Evolutionary conservation across 2,797 vertebrate genomes (phyloP), one percentile per base, ranked within the genome.

Genomic region (Phaenicophaeus curvirostris): DNA sequence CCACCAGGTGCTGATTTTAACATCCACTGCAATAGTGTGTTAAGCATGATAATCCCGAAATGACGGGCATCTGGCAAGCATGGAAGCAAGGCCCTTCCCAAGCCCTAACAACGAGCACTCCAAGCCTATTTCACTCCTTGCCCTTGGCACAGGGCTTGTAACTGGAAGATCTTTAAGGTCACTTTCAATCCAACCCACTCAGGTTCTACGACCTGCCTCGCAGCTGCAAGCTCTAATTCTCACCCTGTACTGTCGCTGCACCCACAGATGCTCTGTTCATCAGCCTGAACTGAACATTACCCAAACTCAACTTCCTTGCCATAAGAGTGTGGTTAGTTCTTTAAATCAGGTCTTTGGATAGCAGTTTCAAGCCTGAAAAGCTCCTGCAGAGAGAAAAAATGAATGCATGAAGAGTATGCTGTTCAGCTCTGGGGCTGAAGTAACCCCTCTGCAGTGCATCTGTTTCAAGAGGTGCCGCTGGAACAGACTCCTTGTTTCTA

Each of bases 221-320:
- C 10, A 7, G 4, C 67, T 46, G 46, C n/a, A 55, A 30, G 51
- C 42, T 68, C 33, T 12, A 11, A 39, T 35, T 66, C n/a, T 28
- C 28, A 55, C 15, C 33, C 11, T 0, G 3, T 4, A 28, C n/a
- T 19, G 18, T 4, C 3, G 1, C 8, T 3, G 15, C 20, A 17
- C 6, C 31, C 37, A 44, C 62, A 39, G 2, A 5, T 13, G 39
- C 42, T 44, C 57, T 42, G 35, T 4, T 73, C 75, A 54, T 33
- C 46, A 74, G 42, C 12, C 59, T 4, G 0, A 71, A 35, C 27
- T 21, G 15, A 51, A 42, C 16, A 39, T 42, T 3, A 73, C 13
- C 17, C 55, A 73, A 37, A 82, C 23, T 59, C 3, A 6, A 42
- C 35, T 18, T 79, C 53, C 63, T 57, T 80, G 25, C 15, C 30